Conservation (phyloP, 2,888 invertebrate genomes). For the Siphlonurus alternatus region DNA sequence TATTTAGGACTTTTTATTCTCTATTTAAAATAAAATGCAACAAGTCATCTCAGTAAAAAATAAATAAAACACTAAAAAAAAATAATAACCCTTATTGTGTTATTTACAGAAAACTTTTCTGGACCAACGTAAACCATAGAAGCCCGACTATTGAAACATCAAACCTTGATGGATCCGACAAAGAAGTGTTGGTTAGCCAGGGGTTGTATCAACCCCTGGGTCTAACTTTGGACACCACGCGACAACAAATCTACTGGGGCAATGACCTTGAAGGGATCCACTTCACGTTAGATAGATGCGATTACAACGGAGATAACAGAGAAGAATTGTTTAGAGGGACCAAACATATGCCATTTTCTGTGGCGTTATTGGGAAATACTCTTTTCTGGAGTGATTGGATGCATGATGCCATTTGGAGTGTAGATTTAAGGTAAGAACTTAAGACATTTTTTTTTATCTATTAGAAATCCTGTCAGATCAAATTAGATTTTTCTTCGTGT, state of each 20-base stretch:
- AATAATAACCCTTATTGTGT: no score
- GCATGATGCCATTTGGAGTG: neutral
- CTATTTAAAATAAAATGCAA: no score
- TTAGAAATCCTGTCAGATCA: no score
- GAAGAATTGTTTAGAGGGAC: neutral
- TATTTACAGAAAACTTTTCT: neutral
- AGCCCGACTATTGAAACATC: neutral
- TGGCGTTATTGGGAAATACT: neutral
- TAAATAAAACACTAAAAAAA: no score
- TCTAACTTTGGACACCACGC: neutral
- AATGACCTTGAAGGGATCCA: neutral
- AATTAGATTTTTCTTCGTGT: no score
- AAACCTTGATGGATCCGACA: neutral
- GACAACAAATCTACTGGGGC: neutral
- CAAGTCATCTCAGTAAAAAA: no score
- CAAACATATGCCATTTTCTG: neutral
- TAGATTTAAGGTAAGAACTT: neutral
- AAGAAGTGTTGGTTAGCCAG: neutral
- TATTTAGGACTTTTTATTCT: no score
- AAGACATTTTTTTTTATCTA: no score
- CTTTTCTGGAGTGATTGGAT: neutral
- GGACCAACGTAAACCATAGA: neutral
- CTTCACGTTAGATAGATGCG: neutral
- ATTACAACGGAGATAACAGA: neutral
- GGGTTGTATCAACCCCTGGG: neutral